Percentiles rank a stretch among this genome's conserved stretches.
Evolutionary conservation across 2,113 vertebrate genomes (phyloP).

Genomic region (Dasyornis broadbenti): DNA sequence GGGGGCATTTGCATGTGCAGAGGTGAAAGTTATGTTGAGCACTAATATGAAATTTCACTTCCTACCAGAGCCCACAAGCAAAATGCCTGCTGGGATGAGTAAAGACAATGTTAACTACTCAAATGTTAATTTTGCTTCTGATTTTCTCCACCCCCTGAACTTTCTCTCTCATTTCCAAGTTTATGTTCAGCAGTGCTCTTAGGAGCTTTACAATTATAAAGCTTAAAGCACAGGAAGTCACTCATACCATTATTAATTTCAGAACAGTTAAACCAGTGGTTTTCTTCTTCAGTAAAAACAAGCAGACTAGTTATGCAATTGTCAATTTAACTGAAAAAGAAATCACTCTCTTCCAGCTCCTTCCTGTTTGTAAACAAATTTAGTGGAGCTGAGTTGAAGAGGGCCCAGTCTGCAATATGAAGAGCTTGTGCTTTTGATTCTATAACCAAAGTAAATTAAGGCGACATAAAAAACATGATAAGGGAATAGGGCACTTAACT

Average conservation of each 20-base stretch:
- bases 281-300: neutral
- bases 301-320: constrained; percentile 7
- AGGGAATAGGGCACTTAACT: constrained; percentile 15
- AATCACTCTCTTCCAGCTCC: neutral
- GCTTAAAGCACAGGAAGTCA: neutral
- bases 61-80: neutral
- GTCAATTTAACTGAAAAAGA: neutral
- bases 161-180: neutral
- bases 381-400: neutral
- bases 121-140: neutral
- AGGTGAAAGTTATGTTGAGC: neutral
- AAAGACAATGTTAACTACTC: neutral
- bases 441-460: neutral
- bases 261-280: neutral
- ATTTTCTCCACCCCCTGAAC: neutral
- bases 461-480: neutral
- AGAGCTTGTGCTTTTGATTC: neutral
- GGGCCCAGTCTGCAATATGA: neutral
- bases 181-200: neutral
- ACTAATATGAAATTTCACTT: neutral
- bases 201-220: neutral
- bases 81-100: neutral
- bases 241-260: constrained; percentile 8
- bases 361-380: constrained; percentile 13
- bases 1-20: no score